Evolutionary conservation across 2,888 invertebrate genomes (phyloP).

Genomic region (Thecocarcelia acutangulata): DNA sequence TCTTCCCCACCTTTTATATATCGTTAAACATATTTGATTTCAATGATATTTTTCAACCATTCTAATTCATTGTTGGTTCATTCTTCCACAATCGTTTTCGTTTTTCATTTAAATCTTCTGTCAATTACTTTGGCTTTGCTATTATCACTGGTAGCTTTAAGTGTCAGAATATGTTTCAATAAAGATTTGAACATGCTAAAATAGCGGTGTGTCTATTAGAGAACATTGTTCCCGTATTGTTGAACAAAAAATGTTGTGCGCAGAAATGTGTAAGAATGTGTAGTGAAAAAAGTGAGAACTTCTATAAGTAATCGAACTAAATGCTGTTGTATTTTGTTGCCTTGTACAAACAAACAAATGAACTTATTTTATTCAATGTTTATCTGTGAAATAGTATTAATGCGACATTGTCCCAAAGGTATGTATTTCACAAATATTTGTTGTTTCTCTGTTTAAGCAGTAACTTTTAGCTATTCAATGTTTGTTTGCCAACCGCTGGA

Average conservation of each 20-base stretch:
- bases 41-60: conserved; percentile 51
- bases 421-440: conserved; percentile 50
- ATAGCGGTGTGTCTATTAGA: neutral
- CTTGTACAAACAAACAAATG: conserved; percentile 16
- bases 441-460: conserved; percentile 7
- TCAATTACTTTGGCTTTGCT: conserved; percentile 59
- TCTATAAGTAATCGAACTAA: neutral
- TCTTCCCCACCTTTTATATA: conserved; percentile 59
- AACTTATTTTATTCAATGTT: conserved; percentile 47
- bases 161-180: conserved; percentile 1
- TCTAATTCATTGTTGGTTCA: neutral
- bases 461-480: neutral
- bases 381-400: conserved; percentile 52
- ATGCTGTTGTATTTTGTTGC: neutral
- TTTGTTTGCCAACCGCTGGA: conserved; percentile 35
- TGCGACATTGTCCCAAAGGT: conserved; percentile 58
- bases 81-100: conserved; percentile 15
- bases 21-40: conserved; percentile 56
- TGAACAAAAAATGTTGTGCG: neutral
- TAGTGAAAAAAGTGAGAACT: too few relatives aligned
- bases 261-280: neutral
- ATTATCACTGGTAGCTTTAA: conserved; percentile 23
- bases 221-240: conserved; percentile 7
- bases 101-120: conserved; percentile 65
- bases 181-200: neutral